Evolutionary conservation across 92 coral and sea anemone species (phyloP).

Genomic region (Actinostola sp.): DNA sequence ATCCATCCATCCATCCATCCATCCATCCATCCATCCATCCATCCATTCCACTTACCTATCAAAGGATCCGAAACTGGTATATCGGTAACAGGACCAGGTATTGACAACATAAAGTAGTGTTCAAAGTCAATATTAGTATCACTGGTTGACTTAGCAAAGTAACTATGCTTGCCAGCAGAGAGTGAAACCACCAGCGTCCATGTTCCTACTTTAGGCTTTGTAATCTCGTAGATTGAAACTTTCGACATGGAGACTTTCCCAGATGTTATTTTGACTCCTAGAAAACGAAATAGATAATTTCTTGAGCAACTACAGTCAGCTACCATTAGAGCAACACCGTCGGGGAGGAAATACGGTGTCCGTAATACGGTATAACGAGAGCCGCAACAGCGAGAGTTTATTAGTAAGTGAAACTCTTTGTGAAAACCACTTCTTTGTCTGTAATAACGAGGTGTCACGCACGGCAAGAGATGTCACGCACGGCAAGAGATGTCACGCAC

Average conservation of each 20-base stretch:
- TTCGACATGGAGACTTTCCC: slow-evolving; percentile 69
- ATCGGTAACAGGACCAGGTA: background rate
- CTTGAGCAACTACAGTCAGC: too few species aligned
- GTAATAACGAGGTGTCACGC: too few species aligned
- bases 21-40: background rate
- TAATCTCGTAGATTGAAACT: slow-evolving; percentile 64
- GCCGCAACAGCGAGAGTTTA: too few species aligned
- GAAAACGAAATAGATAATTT: background rate
- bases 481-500: too few species aligned
- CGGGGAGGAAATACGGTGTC: too few species aligned
- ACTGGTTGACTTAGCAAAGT: slow-evolving; percentile 70
- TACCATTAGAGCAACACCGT: too few species aligned
- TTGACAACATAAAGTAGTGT: slow-evolving; percentile 35
- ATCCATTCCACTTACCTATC: slow-evolving; percentile 41
- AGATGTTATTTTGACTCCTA: slow-evolving; percentile 34
- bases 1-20: background rate
- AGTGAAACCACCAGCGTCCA: slow-evolving; percentile 76
- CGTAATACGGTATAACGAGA: too few species aligned
- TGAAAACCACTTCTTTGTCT: too few species aligned
- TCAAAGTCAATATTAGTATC: slow-evolving; percentile 82
- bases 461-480: too few species aligned
- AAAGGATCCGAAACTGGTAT: slow-evolving; percentile 67
- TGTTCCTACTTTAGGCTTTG: slow-evolving; percentile 69
- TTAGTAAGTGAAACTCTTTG: too few species aligned
- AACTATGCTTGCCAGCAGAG: slow-evolving; percentile 59